Percentiles rank a stretch among this genome's conserved stretches.
These are phyloP conservation scores for Phyllostomus hastatus DNA, from an alignment of 2,113 vertebrate genomes.

Conservation along the genomic window DNA sequence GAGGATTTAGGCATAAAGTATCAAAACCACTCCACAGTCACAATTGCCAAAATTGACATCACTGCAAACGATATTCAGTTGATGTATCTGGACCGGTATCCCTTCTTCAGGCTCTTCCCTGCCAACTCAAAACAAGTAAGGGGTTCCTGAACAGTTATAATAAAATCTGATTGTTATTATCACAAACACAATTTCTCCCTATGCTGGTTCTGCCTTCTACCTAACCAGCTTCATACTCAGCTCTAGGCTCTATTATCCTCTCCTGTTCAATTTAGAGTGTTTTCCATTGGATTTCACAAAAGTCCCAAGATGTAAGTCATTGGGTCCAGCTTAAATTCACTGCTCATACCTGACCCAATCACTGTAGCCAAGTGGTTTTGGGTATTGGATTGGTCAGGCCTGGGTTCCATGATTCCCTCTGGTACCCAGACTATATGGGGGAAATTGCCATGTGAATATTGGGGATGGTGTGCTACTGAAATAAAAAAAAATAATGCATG, in stretches of 20 bases:
- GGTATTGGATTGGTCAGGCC: neutral
- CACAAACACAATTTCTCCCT: neutral
- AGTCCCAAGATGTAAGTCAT: neutral
- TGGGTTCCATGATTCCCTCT: neutral
- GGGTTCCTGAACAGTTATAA: rapidly evolving
- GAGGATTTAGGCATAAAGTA: constrained; percentile 88
- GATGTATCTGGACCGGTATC: constrained; percentile 76
- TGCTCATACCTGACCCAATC: neutral
- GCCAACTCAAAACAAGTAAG: constrained; percentile 79
- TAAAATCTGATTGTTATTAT: neutral
- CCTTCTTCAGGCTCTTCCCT: constrained; percentile 89
- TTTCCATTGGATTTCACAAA: neutral
- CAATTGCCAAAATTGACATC: constrained; percentile 89
- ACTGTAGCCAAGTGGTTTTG: neutral
- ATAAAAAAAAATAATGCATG: neutral
- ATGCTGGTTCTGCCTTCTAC: neutral
- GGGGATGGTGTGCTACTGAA: neutral
- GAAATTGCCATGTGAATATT: neutral
- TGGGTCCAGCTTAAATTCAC: neutral
- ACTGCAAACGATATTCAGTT: constrained; percentile 90
- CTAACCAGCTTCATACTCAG: neutral
- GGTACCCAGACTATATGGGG: neutral
- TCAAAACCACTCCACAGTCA: constrained; percentile 77
- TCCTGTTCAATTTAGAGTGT: neutral
- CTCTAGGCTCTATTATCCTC: neutral